Percentiles rank a stretch among this genome's conserved stretches.
phyloP scores from a whole-genome alignment of 2,797 vertebrate species.

The Coregonus sp. region DNA sequence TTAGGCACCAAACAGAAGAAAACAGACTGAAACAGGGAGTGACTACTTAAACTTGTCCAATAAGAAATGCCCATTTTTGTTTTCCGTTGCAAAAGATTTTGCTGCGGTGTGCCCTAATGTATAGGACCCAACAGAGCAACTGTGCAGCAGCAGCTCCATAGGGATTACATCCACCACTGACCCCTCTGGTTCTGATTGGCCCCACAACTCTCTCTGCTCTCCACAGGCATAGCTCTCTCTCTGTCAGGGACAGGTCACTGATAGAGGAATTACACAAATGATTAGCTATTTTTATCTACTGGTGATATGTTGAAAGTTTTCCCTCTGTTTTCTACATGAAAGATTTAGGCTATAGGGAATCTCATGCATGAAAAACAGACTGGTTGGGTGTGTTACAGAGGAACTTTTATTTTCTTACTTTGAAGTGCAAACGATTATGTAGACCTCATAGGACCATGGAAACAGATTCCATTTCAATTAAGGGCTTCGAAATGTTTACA shows the following conservation, averaged over 20 bases:
- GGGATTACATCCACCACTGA: conserved; percentile 8
- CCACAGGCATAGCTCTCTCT: neutral
- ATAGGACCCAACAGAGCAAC: neutral
- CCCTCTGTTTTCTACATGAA: neutral
- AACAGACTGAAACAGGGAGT: too few relatives aligned
- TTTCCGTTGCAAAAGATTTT: too few relatives aligned
- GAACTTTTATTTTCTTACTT: neutral
- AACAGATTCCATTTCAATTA: neutral
- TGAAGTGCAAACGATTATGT: neutral
- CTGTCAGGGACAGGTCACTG: conserved; percentile 19
- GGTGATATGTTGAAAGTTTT: conserved; percentile 13
- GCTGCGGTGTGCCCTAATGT: too few relatives aligned
- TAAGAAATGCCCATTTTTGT: too few relatives aligned
- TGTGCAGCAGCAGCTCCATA: neutral
- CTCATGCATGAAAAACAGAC: neutral
- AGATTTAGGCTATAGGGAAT: neutral
- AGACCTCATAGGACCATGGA: neutral
- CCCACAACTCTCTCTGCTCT: neutral
- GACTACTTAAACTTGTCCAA: too few relatives aligned
- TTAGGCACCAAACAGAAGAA: too few relatives aligned
- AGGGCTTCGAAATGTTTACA: neutral
- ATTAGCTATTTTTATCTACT: conserved; percentile 52
- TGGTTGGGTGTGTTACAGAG: neutral
- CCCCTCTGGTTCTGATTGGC: neutral
- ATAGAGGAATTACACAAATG: conserved; percentile 40